phyloP scores from a whole-genome alignment of 2,888 invertebrate species.

The Xylocampa areola region DNA sequence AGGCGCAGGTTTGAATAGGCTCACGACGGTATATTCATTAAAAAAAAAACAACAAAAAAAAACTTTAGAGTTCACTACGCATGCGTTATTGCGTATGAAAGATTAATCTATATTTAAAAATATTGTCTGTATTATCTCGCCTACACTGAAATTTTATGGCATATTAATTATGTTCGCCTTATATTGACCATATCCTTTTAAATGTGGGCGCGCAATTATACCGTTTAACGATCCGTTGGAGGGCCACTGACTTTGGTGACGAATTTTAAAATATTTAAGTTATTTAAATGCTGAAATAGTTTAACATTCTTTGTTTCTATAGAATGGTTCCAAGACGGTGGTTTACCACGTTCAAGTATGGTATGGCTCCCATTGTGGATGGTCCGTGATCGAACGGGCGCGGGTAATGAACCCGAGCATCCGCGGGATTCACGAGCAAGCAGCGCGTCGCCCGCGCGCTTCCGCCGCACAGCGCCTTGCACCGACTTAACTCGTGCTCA shows the following conservation, averaged over 20 bases:
- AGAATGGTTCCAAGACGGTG: slow-evolving; percentile 56
- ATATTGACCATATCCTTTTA: slow-evolving; percentile 31
- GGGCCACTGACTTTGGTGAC: slow-evolving; percentile 13
- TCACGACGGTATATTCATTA: too few species aligned
- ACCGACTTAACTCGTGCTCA: slow-evolving; percentile 67
- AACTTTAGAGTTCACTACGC: too few species aligned
- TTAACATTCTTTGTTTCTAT: slow-evolving; percentile 36
- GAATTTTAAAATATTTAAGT: slow-evolving; percentile 16
- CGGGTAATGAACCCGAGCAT: slow-evolving; percentile 86
- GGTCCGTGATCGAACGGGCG: slow-evolving; percentile 73
- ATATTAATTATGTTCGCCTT: slow-evolving; percentile 29
- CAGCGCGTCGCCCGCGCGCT: slow-evolving; percentile 55
- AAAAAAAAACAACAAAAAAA: too few species aligned
- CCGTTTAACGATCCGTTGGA: slow-evolving; percentile 31
- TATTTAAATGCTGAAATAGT: slow-evolving; percentile 37
- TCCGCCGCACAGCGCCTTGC: slow-evolving; percentile 53
- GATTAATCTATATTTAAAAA: too few species aligned
- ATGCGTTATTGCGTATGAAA: too few species aligned
- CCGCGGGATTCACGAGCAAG: slow-evolving; percentile 72
- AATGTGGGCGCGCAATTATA: slow-evolving; percentile 38
- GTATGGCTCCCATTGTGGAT: slow-evolving; percentile 76
- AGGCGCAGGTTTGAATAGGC: too few species aligned
- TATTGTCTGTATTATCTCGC: slow-evolving; percentile 25
- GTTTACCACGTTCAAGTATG: slow-evolving; percentile 70
- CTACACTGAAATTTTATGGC: slow-evolving; percentile 36